Conservation (phyloP, 2,888 invertebrate species). For the Bugula neritina region DNA sequence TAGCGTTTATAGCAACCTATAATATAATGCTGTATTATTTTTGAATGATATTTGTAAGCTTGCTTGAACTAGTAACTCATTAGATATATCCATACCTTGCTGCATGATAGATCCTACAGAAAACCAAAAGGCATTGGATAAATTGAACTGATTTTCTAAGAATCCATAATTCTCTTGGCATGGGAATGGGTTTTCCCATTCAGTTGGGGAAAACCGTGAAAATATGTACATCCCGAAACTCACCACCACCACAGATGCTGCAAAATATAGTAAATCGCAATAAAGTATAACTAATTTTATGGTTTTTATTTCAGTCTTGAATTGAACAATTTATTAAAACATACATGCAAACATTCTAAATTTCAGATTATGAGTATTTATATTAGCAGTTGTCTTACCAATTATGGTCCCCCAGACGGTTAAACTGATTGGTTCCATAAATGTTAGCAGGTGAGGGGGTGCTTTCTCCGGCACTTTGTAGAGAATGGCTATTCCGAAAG, state of each 20-base stretch:
- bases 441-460: conserved; percentile 74
- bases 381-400: too few relatives aligned
- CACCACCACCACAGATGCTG: conserved; percentile 62
- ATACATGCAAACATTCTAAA: too few relatives aligned
- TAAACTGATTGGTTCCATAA: conserved; percentile 83
- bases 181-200: conserved; percentile 76
- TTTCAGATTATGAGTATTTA: too few relatives aligned
- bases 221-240: conserved; percentile 91
- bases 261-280: not conserved
- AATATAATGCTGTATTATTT: too few relatives aligned
- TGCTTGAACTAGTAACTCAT: too few relatives aligned
- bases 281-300: too few relatives aligned
- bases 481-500: conserved; percentile 88
- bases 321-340: too few relatives aligned
- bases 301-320: too few relatives aligned
- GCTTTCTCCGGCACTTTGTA: conserved; percentile 85
- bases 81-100: too few relatives aligned
- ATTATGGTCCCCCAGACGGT: conserved; percentile 93
- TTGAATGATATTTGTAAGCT: too few relatives aligned
- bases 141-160: conserved; percentile 71
- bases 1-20: too few relatives aligned
- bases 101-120: conserved; percentile 54
- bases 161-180: conserved; percentile 68
- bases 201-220: conserved; percentile 93
- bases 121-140: conserved; percentile 54